Evolutionary conservation across 2,113 vertebrate genomes (phyloP).

Genomic region (Oceanites oceanicus): DNA sequence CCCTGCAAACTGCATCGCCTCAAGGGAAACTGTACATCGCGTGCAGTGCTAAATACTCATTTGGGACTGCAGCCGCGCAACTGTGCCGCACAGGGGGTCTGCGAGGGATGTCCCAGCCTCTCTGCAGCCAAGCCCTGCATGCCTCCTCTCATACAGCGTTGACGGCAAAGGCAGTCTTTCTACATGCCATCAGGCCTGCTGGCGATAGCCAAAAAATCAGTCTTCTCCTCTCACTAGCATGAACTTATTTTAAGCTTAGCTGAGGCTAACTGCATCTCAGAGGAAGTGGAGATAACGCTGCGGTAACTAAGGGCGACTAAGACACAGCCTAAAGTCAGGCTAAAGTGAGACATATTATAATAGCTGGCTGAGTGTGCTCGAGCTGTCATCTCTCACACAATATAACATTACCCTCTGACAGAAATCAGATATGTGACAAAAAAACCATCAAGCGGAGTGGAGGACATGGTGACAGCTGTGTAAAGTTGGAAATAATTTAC

Average conservation of each 20-base stretch:
- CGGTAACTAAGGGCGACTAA: background rate
- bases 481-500: slow-evolving; percentile 66
- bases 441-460: slow-evolving; percentile 30
- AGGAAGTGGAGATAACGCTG: background rate
- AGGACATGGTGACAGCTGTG: slow-evolving; percentile 62
- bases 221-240: background rate
- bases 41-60: background rate
- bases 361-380: slow-evolving; percentile 49
- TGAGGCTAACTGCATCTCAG: background rate
- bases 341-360: slow-evolving; percentile 69
- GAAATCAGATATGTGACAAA: slow-evolving; percentile 71
- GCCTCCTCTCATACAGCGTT: background rate
- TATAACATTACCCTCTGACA: slow-evolving; percentile 65
- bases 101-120: background rate
- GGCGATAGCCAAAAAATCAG: background rate
- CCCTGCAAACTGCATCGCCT: background rate
- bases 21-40: accelerated
- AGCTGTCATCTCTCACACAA: slow-evolving; percentile 64
- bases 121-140: background rate
- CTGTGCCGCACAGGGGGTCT: background rate
- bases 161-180: background rate
- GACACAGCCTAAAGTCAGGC: slow-evolving; percentile 41
- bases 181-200: background rate
- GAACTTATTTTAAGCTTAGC: slow-evolving; percentile 2
- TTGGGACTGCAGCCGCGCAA: accelerated